Evolutionary conservation across 2,113 vertebrate genomes (phyloP).

Genomic region (Hirundichthys speculiger): DNA sequence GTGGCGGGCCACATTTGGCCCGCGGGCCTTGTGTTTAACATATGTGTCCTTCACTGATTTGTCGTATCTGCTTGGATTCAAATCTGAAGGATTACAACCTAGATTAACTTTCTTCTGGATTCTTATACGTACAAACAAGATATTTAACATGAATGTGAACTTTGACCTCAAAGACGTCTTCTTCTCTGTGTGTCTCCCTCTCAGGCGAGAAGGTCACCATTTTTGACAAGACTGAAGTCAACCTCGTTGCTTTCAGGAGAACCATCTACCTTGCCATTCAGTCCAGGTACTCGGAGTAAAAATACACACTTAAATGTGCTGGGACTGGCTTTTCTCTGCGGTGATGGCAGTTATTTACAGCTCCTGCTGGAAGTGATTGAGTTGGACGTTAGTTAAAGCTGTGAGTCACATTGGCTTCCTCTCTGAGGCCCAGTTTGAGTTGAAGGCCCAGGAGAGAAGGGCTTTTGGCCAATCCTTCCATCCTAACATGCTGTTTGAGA

Average conservation of each 20-base stretch:
- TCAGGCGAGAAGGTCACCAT: slow-evolving; percentile 91
- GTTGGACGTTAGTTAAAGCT: slow-evolving; percentile 52
- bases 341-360: slow-evolving; percentile 54
- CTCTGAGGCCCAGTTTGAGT: slow-evolving; percentile 20
- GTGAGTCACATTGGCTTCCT: background rate
- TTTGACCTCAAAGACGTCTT: background rate
- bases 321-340: too few relatives aligned
- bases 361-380: slow-evolving; percentile 45
- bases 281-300: slow-evolving; percentile 89
- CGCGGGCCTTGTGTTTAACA: too few relatives aligned
- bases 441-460: background rate
- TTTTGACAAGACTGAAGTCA: slow-evolving; percentile 97
- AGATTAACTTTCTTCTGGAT: background rate
- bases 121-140: too few relatives aligned
- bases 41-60: too few relatives aligned
- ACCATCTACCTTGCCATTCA: slow-evolving; percentile 99
- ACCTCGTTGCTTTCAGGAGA: slow-evolving; percentile 95
- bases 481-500: background rate
- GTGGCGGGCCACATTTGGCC: too few relatives aligned
- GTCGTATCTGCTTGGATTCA: too few relatives aligned
- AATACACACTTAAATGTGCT: too few relatives aligned
- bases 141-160: background rate
- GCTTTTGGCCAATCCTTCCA: background rate
- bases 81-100: background rate
- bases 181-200: background rate